Percentiles rank a stretch among this genome's conserved stretches.
These are phyloP conservation scores for Ctenochaetus hawaiiensis DNA, from an alignment of 2,797 vertebrate species.

Conservation along the genomic window DNA sequence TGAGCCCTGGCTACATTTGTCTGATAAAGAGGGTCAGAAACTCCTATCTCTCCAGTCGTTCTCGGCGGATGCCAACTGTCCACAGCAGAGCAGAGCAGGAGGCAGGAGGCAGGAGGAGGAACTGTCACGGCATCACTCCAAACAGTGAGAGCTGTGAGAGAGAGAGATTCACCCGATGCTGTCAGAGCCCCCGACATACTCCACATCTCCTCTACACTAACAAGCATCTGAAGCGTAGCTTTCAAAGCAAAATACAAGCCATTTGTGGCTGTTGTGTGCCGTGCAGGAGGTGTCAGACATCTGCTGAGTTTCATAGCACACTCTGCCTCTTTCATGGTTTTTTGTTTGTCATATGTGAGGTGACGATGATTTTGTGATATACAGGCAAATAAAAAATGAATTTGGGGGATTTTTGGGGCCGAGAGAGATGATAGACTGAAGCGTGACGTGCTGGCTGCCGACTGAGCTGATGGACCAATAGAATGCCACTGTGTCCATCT, in stretches of 20 bases:
- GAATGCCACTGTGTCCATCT: constrained; percentile 83
- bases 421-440: constrained; percentile 73
- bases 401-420: constrained; percentile 65
- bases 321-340: constrained; percentile 53
- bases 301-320: constrained; percentile 32
- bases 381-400: constrained; percentile 68
- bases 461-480: constrained; percentile 70
- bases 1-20: constrained; percentile 61
- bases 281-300: constrained; percentile 57
- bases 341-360: constrained; percentile 60
- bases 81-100: constrained; percentile 38
- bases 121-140: constrained; percentile 56
- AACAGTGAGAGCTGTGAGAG: constrained; percentile 34
- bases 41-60: constrained; percentile 51
- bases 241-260: constrained; percentile 52
- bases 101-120: constrained; percentile 37
- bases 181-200: constrained; percentile 61
- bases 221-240: constrained; percentile 63
- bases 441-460: constrained; percentile 72
- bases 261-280: constrained; percentile 39
- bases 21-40: constrained; percentile 71
- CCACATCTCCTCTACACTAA: constrained; percentile 63
- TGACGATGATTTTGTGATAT: constrained; percentile 70
- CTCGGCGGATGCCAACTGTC: constrained; percentile 52
- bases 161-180: constrained; percentile 58